phyloP scores from a whole-genome alignment of 2,888 invertebrate species.

The Rapana venosa region DNA sequence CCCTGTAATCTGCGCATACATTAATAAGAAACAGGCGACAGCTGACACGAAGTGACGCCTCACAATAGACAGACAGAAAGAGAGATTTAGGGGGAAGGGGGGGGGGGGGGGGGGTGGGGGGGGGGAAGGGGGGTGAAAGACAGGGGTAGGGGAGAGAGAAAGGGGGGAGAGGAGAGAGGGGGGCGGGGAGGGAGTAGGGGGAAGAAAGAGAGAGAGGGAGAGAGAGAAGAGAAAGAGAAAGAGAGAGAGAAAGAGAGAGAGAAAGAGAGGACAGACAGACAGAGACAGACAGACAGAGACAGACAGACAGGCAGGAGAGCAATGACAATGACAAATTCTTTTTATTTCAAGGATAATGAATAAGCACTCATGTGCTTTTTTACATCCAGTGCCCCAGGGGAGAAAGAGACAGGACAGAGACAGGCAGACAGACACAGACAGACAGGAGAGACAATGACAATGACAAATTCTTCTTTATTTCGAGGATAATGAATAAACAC shows the following conservation, averaged over 20 bases:
- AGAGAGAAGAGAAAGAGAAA: not conserved
- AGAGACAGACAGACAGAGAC: not conserved
- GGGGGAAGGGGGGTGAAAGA: not conserved
- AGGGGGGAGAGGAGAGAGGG: too few species aligned
- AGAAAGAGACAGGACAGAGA: not conserved
- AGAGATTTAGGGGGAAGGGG: not conserved
- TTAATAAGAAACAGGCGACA: too few species aligned
- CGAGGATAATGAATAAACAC: too few species aligned
- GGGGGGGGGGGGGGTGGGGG: too few species aligned
- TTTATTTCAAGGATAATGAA: too few species aligned
- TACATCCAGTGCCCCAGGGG: not conserved
- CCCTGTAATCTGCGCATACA: too few species aligned
- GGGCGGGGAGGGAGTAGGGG: too few species aligned
- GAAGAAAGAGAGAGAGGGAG: not conserved
- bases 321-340: too few species aligned
- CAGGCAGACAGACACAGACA: not conserved
- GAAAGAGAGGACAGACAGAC: not conserved
- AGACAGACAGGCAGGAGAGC: not conserved
- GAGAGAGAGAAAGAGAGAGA: not conserved
- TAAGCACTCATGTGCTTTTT: too few species aligned
- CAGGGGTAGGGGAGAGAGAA: not conserved
- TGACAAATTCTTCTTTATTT: too few species aligned
- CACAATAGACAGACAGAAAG: not conserved
- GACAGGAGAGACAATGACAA: not conserved
- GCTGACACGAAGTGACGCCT: too few species aligned